These are phyloP conservation scores for Ovibos moschatus DNA, from an alignment of 2,113 vertebrate species.

Conservation along the genomic window DNA sequence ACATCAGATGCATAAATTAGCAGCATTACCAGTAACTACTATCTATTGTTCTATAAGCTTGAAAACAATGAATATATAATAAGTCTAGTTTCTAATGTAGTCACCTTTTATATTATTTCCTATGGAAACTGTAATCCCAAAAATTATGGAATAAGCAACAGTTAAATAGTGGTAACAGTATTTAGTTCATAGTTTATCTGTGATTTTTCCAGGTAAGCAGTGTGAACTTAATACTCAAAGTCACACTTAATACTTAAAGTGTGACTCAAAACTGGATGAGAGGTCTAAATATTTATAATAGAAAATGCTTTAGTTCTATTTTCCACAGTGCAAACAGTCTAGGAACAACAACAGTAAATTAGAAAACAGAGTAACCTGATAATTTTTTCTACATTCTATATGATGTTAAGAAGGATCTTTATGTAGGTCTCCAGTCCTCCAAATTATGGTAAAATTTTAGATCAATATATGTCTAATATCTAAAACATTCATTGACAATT, in stretches of 20 bases:
- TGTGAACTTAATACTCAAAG: background rate
- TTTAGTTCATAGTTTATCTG: background rate
- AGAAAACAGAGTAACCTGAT: background rate
- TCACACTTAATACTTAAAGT: too few relatives aligned
- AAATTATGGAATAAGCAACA: background rate
- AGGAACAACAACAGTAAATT: background rate
- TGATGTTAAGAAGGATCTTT: background rate
- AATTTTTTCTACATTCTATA: background rate
- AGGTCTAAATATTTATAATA: background rate
- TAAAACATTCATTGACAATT: background rate
- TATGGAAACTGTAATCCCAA: background rate
- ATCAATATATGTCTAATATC: background rate
- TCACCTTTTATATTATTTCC: background rate
- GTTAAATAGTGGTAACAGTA: background rate
- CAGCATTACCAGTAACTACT: background rate
- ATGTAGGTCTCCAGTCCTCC: too few relatives aligned
- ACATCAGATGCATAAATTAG: background rate
- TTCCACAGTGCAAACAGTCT: background rate
- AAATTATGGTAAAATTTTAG: background rate
- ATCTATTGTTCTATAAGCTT: background rate
- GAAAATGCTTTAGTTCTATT: background rate
- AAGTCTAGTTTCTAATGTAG: background rate
- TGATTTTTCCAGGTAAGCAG: background rate
- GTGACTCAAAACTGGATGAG: background rate
- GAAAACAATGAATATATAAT: background rate